Evolutionary conservation across 2,888 invertebrate genomes (phyloP), one percentile per base, ranked within the genome.

Genomic region (Andrena camellia): DNA sequence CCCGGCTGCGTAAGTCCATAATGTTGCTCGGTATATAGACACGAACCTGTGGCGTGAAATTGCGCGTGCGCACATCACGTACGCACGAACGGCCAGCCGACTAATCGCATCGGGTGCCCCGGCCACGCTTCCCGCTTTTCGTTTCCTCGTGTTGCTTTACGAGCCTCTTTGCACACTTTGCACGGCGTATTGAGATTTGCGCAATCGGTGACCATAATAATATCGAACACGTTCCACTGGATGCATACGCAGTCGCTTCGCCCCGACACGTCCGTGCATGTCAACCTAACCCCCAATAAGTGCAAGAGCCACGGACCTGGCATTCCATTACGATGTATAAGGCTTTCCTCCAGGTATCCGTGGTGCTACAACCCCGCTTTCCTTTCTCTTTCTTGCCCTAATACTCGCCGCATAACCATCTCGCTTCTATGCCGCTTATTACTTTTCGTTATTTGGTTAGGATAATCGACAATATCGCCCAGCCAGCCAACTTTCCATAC

Each of bases 211-310:
- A 62, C 57, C 33, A 52, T 67, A 66, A 33, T 63, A 10, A 54
- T 29, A 50, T 69, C n/a, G 48, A 70, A 62, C 20, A 60, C 20
- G 33, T 67, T 54, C 35, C 52, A 33, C n/a, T 50, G 71, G 42
- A n/a, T 52, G 42, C 23, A 35, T 71, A 72, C 54, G 68, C 60
- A 69, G 68, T 83, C 29, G 64, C 75, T 67, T 63, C 70, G 33
- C 63, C 76, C 62, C 70, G 68, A 70, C 52, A 68, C 60, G 35
- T 68, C 62, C 72, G 78, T 80, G 75, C 71, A 63, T 82, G 85
- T 84, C 87, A 89, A 89, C 89, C 89, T 89, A 90, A 90, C 90
- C 89, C 90, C 84, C 83, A 85, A 86, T 83, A 81, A 86, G 78
- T 84, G 83, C 78, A 70, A 78, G 77, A 82, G 66, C 74, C 78